phyloP scores from a whole-genome alignment of 2,113 vertebrate genomes.

The Salvelinus alpinus region DNA sequence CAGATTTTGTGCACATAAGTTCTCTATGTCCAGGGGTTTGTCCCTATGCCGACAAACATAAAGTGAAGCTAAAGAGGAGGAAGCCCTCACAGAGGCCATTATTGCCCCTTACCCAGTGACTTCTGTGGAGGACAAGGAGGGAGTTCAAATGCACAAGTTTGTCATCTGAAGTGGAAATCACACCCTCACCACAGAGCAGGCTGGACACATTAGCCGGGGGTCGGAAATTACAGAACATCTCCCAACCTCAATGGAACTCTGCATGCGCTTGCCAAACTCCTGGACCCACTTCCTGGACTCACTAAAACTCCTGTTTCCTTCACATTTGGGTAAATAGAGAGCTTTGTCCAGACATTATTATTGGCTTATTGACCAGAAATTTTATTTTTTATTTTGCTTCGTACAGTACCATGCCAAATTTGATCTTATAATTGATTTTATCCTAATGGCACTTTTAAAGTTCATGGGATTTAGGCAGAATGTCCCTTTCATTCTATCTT shows the following conservation, averaged over 20 bases:
- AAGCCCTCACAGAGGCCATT: slow-evolving; percentile 37
- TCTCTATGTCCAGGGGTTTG: slow-evolving; percentile 47
- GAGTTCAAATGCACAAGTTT: slow-evolving; percentile 54
- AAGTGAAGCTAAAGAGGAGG: slow-evolving; percentile 25
- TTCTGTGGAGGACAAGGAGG: slow-evolving; percentile 55
- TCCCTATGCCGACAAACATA: slow-evolving; percentile 44
- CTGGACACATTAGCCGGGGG: slow-evolving; percentile 60
- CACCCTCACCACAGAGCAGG: slow-evolving; percentile 60
- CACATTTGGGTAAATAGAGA: neutral
- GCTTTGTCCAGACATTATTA: slow-evolving; percentile 19
- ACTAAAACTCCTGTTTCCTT: slow-evolving; percentile 33
- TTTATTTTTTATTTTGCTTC: slow-evolving; percentile 36
- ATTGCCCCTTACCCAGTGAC: slow-evolving; percentile 51
- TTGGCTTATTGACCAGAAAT: slow-evolving; percentile 17
- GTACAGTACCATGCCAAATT: slow-evolving; percentile 7
- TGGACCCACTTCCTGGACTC: slow-evolving; percentile 40
- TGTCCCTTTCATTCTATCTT: slow-evolving; percentile 31
- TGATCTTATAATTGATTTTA: slow-evolving; percentile 35
- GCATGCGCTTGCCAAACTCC: slow-evolving; percentile 37
- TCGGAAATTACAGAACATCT: slow-evolving; percentile 67
- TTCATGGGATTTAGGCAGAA: slow-evolving; percentile 25
- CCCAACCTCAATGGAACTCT: slow-evolving; percentile 59
- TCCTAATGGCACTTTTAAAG: slow-evolving; percentile 18
- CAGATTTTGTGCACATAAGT: slow-evolving; percentile 28
- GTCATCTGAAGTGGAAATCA: slow-evolving; percentile 49